Conservation (phyloP, 2,888 invertebrate species). For the Itoplectis maculator region DNA sequence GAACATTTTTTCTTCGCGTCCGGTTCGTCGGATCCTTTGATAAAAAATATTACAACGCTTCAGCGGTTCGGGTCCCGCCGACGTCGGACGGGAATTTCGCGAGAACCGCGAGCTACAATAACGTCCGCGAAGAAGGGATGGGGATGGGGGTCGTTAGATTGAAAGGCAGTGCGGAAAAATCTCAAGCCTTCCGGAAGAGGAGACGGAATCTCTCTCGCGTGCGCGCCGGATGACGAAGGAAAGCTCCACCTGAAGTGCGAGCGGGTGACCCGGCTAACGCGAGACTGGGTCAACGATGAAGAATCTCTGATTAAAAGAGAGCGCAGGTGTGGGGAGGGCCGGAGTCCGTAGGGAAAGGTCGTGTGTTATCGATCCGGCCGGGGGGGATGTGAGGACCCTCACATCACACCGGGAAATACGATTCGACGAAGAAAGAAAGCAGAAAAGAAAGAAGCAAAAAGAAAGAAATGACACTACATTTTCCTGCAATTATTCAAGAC, state of each 20-base stretch:
- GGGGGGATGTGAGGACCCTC: slow-evolving; percentile 43
- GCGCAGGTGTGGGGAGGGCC: slow-evolving; percentile 61
- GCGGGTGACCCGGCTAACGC: slow-evolving; percentile 59
- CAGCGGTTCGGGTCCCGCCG: background rate
- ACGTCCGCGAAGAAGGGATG: too few species aligned
- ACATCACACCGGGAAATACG: background rate
- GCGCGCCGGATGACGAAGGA: slow-evolving; percentile 46
- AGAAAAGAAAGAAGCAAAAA: too few species aligned
- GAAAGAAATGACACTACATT: too few species aligned
- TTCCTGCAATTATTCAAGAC: too few species aligned
- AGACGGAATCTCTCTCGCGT: slow-evolving; percentile 61
- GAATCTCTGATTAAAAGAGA: slow-evolving; percentile 75
- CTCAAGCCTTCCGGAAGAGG: slow-evolving; percentile 55
- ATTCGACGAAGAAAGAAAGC: too few species aligned
- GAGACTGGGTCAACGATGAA: slow-evolving; percentile 73
- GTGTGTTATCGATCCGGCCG: slow-evolving; percentile 67
- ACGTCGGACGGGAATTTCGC: slow-evolving; percentile 8
- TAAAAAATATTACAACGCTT: background rate
- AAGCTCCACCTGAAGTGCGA: slow-evolving; percentile 54
- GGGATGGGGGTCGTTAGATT: slow-evolving; percentile 39
- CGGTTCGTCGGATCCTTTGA: background rate
- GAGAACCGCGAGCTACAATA: slow-evolving; percentile 23
- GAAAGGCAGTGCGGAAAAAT: slow-evolving; percentile 37
- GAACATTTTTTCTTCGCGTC: background rate
- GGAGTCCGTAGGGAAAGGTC: slow-evolving; percentile 68